Conservation (phyloP, 1,140 invertebrate genomes). For the Acromyrmex heyeri region DNA sequence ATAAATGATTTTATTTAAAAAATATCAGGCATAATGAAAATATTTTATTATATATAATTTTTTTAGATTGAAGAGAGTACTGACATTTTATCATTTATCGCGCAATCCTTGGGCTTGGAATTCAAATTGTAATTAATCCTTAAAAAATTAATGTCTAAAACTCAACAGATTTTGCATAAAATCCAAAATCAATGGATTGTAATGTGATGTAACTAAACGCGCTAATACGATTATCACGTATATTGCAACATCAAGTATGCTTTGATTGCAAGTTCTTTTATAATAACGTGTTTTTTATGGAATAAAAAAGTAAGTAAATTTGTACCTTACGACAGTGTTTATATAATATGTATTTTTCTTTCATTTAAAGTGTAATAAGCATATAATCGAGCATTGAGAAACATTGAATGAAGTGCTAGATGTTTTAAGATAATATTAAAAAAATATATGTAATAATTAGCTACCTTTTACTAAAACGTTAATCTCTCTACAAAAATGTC, state of each 20-base stretch:
- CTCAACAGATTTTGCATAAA: constrained; percentile 44
- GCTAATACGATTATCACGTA: constrained; percentile 6
- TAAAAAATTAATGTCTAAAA: neutral
- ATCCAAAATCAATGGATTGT: constrained; percentile 38
- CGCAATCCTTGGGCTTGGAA: constrained; percentile 91
- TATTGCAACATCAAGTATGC: constrained; percentile 32
- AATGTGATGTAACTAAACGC: constrained; percentile 32
- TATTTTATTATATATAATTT: constrained; percentile 76
- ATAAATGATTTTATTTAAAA: constrained; percentile 40
- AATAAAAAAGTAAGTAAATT: constrained; percentile 54
- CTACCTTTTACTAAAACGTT: neutral
- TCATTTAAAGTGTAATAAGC: neutral
- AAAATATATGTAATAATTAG: neutral
- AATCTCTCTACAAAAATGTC: neutral
- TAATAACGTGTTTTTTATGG: constrained; percentile 53
- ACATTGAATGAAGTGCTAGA: neutral
- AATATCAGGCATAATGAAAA: constrained; percentile 38
- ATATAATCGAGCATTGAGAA: neutral
- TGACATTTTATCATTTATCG: constrained; percentile 95
- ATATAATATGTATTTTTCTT: neutral
- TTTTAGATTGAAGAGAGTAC: constrained; percentile 95
- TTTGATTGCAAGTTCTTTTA: constrained; percentile 64
- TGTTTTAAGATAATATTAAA: constrained; percentile 11
- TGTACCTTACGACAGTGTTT: constrained; percentile 38
- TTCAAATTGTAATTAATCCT: constrained; percentile 85